phyloP scores from a whole-genome alignment of 2,797 vertebrate species.

The Enteromius argenteus region DNA sequence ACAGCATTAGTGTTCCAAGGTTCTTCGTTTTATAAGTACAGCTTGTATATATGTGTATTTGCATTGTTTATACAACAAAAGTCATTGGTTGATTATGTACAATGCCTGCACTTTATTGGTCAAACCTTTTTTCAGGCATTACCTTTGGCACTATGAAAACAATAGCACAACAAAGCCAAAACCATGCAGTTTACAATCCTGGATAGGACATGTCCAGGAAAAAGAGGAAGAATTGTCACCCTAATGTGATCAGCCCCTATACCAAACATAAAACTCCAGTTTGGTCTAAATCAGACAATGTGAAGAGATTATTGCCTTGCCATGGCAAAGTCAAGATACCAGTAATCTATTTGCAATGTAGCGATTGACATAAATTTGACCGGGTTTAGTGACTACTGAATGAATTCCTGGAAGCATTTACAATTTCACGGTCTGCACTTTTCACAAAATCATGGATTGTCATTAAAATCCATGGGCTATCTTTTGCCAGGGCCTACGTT shows the following conservation, averaged over 20 bases:
- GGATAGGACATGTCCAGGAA: too few relatives aligned
- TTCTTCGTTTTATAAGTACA: neutral
- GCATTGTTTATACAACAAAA: neutral
- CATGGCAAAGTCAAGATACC: neutral
- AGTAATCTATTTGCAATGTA: neutral
- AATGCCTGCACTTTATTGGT: neutral
- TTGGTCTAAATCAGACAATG: neutral
- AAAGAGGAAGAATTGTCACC: neutral
- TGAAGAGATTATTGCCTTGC: neutral
- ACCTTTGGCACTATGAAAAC: neutral
- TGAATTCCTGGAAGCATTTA: neutral
- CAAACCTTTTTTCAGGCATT: neutral
- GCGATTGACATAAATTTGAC: neutral
- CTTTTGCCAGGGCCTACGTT: neutral
- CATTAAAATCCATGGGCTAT: neutral
- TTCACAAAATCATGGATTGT: neutral
- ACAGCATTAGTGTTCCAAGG: neutral
- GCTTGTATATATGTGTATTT: neutral
- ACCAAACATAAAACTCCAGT: neutral
- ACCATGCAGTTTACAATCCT: neutral
- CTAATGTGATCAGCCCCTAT: neutral
- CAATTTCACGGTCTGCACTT: neutral
- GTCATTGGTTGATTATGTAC: neutral
- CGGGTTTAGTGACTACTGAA: neutral
- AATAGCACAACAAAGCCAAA: neutral